Evolutionary conservation across 2,113 vertebrate genomes (phyloP).

Genomic region (Paralichthys olivaceus): DNA sequence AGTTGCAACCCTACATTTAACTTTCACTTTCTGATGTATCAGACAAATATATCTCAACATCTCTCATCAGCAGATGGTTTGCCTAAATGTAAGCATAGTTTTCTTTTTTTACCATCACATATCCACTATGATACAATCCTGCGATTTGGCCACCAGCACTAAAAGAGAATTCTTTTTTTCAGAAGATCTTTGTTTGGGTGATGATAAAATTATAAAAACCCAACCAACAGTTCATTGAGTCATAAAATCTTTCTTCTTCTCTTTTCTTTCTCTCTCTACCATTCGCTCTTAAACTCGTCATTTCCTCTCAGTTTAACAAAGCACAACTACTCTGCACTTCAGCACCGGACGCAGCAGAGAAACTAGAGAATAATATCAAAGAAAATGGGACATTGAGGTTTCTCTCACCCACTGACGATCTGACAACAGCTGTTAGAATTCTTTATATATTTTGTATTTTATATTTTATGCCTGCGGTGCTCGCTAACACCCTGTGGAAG

Average conservation of each 20-base stretch:
- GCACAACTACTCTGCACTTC: background rate
- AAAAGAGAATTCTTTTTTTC: too few relatives aligned
- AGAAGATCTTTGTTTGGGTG: too few relatives aligned
- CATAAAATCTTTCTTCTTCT: background rate
- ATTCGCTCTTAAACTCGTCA: background rate
- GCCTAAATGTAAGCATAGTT: too few relatives aligned
- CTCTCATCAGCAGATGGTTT: too few relatives aligned
- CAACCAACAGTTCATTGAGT: background rate
- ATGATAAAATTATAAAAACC: too few relatives aligned
- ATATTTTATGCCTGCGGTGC: conserved; percentile 5
- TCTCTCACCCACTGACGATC: background rate
- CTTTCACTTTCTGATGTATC: too few relatives aligned
- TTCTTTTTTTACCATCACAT: too few relatives aligned
- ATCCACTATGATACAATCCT: too few relatives aligned
- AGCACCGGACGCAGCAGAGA: background rate
- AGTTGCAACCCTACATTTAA: too few relatives aligned
- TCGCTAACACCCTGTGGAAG: background rate
- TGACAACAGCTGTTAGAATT: conserved; percentile 12
- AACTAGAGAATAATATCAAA: conserved; percentile 9
- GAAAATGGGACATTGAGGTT: background rate
- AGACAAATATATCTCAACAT: too few relatives aligned
- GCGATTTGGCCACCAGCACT: too few relatives aligned
- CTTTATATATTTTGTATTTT: conserved; percentile 19
- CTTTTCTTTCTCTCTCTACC: background rate
- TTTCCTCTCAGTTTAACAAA: background rate